Conservation (phyloP, 2,888 invertebrate genomes). For the Patella ulyssiponensis region DNA sequence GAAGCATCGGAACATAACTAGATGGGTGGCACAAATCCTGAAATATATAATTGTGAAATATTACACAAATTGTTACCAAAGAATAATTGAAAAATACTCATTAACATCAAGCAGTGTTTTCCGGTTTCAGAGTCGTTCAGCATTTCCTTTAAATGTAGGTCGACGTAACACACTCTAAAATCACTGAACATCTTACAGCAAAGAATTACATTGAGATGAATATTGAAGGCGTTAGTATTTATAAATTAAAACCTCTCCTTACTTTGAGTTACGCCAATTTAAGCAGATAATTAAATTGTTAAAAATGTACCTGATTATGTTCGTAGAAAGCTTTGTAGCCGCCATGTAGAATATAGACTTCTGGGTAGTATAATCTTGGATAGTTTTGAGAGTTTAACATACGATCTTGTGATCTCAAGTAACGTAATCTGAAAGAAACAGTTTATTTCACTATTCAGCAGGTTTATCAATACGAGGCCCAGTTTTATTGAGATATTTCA, state of each 20-base stretch:
- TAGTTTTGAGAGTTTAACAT: conserved; percentile 84
- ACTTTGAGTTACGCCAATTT: not conserved
- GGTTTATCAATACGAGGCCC: no score
- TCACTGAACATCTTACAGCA: no score
- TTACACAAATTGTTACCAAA: not conserved
- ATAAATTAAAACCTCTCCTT: not conserved
- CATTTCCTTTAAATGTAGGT: no score
- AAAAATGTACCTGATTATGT: conserved; percentile 71
- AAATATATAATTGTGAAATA: conserved; percentile 11
- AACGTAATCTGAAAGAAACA: conserved; percentile 79
- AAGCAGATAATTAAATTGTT: not conserved
- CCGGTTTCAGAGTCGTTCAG: no score
- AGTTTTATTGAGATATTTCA: not conserved
- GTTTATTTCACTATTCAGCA: no score
- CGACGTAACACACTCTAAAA: no score
- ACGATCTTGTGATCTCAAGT: conserved; percentile 86
- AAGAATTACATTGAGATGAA: no score
- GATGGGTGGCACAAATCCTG: conserved; percentile 80
- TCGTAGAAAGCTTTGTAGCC: conserved; percentile 88
- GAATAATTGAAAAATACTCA: no score
- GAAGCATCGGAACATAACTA: conserved; percentile 86
- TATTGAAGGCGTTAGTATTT: not conserved
- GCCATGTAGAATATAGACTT: conserved; percentile 90
- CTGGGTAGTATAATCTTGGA: conserved; percentile 89
- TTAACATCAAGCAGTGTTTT: no score